Evolutionary conservation across 2,113 vertebrate genomes (phyloP).

Genomic region (Microtus oregoni): DNA sequence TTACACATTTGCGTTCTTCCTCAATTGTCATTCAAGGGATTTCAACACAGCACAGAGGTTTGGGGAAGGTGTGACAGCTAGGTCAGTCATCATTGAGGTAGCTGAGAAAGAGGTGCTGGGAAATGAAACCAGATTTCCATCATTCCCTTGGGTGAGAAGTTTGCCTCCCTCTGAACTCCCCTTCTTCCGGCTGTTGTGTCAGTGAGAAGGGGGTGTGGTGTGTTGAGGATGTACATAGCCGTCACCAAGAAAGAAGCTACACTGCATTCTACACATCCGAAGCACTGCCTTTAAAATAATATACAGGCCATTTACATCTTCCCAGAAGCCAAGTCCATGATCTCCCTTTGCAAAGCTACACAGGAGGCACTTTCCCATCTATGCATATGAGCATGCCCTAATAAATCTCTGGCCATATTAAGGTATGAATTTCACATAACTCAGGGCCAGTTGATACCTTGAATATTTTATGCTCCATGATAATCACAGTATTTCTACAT

Average conservation of each 20-base stretch:
- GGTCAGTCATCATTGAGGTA: conserved; percentile 29
- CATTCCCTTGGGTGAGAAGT: conserved; percentile 65
- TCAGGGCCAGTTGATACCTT: not conserved
- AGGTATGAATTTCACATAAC: conserved; percentile 48
- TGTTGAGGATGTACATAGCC: accelerated
- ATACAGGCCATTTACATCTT: not conserved
- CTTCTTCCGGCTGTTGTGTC: not conserved
- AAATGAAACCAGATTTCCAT: conserved; percentile 31
- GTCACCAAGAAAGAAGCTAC: not conserved
- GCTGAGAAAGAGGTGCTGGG: conserved; percentile 8
- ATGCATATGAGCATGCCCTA: not conserved
- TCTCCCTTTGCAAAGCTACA: not conserved
- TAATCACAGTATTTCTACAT: conserved; percentile 29
- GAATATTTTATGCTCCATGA: conserved; percentile 32
- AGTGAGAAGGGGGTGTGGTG: no score
- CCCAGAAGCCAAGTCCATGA: not conserved
- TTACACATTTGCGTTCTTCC: conserved; percentile 65
- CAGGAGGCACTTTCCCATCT: not conserved
- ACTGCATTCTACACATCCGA: not conserved
- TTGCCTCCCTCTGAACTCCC: conserved; percentile 16
- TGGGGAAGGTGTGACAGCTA: conserved; percentile 3
- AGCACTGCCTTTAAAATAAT: conserved; percentile 10
- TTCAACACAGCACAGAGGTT: conserved; percentile 60
- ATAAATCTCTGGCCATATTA: conserved; percentile 24
- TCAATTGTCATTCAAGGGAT: conserved; percentile 65